Conservation (phyloP, 2,888 invertebrate species). For the Drosophila colorata region DNA sequence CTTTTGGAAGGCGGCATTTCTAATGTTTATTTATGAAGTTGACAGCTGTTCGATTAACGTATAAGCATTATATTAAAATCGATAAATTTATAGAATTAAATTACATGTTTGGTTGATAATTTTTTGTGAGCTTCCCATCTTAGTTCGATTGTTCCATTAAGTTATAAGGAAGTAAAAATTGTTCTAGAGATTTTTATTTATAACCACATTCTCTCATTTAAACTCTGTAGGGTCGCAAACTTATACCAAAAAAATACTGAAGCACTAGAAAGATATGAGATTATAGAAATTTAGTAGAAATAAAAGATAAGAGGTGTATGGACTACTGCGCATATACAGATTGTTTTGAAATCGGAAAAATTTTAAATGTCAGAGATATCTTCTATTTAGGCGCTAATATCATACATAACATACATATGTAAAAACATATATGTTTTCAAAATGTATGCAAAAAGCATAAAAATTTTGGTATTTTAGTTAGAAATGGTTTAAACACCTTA, state of each 20-base stretch:
- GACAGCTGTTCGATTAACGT: slow-evolving; percentile 36
- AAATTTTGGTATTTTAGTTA: no score
- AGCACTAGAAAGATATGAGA: not conserved
- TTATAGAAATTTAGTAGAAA: no score
- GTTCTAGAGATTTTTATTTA: not conserved
- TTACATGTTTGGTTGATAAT: slow-evolving; percentile 41
- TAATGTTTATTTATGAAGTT: slow-evolving; percentile 18
- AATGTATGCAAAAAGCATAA: no score
- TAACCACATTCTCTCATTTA: not conserved
- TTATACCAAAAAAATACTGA: not conserved
- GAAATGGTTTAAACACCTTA: no score
- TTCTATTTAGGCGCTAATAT: no score
- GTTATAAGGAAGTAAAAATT: not conserved
- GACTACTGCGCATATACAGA: no score
- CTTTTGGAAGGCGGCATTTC: slow-evolving; percentile 24
- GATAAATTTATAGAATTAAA: slow-evolving; percentile 15
- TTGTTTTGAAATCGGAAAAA: no score
- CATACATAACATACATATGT: no score
- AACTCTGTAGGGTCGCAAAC: slow-evolving; percentile 2
- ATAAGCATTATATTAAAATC: slow-evolving; percentile 4
- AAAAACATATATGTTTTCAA: no score
- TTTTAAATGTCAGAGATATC: no score
- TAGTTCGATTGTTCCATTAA: not conserved
- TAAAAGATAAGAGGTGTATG: no score
- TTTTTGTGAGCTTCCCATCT: slow-evolving; percentile 6